These are phyloP conservation scores for Podarcis muralis DNA, from an alignment of 2,113 vertebrate species.

Conservation along the genomic window DNA sequence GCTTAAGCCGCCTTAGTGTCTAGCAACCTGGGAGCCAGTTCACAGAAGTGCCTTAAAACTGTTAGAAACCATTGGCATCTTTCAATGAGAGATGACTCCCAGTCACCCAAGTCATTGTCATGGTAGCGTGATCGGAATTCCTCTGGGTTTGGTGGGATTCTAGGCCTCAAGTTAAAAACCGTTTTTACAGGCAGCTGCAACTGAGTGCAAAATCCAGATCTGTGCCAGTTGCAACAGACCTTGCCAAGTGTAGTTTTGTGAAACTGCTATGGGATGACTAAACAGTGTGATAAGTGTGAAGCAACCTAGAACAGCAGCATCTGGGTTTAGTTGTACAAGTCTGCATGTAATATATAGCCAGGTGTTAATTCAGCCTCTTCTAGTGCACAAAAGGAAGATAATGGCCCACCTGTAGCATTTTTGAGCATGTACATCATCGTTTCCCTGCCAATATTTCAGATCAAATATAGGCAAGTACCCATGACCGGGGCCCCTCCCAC, in stretches of 20 bases:
- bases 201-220: background rate
- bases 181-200: background rate
- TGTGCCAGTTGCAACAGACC: background rate
- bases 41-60: no score
- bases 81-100: no score
- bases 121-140: background rate
- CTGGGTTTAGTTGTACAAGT: background rate
- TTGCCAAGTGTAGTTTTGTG: background rate
- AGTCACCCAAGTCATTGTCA: background rate
- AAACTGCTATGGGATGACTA: no score
- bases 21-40: background rate
- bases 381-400: background rate
- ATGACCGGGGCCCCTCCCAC: no score
- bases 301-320: background rate
- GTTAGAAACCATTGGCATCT: no score
- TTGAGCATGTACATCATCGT: background rate
- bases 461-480: background rate
- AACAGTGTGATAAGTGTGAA: background rate
- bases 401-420: background rate
- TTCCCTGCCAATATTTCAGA: background rate
- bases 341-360: no score
- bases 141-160: background rate
- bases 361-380: background rate
- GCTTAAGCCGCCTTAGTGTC: background rate
- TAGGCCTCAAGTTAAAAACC: no score